Percentiles rank a stretch among this genome's conserved stretches.
phyloP scores from a whole-genome alignment of 2,113 vertebrate genomes.

The Passer domesticus region DNA sequence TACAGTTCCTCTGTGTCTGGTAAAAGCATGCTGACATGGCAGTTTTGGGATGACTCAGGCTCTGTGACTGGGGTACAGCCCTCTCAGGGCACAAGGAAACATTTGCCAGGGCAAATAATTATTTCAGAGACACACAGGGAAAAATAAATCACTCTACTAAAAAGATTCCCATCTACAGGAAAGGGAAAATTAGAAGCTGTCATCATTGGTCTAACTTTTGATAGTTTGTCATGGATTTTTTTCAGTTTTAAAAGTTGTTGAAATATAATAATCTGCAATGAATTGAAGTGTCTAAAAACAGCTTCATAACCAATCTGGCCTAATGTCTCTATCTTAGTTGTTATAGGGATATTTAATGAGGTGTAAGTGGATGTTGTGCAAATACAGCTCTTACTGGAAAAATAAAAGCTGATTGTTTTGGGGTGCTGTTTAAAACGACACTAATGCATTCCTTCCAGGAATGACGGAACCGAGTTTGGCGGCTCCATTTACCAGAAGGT shows the following conservation, averaged over 20 bases:
- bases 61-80: not conserved
- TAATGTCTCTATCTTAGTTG: not conserved
- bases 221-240: not conserved
- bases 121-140: not conserved
- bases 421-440: not conserved
- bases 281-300: not conserved
- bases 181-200: not conserved
- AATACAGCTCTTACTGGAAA: not conserved
- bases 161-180: not conserved
- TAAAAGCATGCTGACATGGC: not conserved
- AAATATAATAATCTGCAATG: not conserved
- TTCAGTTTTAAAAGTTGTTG: not conserved
- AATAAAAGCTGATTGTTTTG: not conserved
- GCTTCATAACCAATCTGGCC: not conserved
- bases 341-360: not conserved
- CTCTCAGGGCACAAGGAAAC: not conserved
- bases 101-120: not conserved
- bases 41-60: not conserved
- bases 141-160: not conserved
- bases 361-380: not conserved
- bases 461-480: slow-evolving; percentile 96
- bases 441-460: slow-evolving; percentile 75
- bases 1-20: not conserved
- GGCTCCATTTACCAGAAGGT: slow-evolving; percentile 99
- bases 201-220: not conserved